These are phyloP conservation scores for Ctenopoma multispine DNA, from an alignment of 2,797 vertebrate species.

Conservation along the genomic window DNA sequence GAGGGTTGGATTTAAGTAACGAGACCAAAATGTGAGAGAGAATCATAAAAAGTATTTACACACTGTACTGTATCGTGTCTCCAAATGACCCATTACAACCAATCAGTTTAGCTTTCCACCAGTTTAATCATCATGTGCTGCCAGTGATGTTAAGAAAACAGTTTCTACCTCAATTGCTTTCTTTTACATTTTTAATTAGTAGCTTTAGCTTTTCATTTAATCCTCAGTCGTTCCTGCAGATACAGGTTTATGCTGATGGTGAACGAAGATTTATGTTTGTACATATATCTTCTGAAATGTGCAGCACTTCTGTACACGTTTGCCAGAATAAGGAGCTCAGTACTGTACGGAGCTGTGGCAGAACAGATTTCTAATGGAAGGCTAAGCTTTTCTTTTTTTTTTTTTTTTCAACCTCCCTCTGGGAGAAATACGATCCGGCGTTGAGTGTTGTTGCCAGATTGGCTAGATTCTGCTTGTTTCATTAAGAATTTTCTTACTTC, in stretches of 20 bases:
- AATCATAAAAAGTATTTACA: too few relatives aligned
- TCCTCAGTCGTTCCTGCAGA: slow-evolving; percentile 11
- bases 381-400: neutral
- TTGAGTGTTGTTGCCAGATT: neutral
- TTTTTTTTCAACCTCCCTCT: neutral
- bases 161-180: slow-evolving; percentile 4
- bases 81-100: neutral
- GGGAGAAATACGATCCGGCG: neutral
- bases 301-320: neutral
- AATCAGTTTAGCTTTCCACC: neutral
- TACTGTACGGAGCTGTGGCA: neutral
- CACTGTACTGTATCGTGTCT: neutral
- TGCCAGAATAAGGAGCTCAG: neutral
- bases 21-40: too few relatives aligned
- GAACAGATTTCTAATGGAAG: neutral
- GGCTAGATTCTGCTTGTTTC: slow-evolving; percentile 28
- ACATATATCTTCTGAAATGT: neutral
- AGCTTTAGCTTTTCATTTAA: slow-evolving; percentile 32
- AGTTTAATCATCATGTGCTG: neutral
- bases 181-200: slow-evolving; percentile 24
- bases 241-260: neutral
- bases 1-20: too few relatives aligned
- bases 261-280: slow-evolving; percentile 3
- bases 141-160: neutral
- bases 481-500: slow-evolving; percentile 42